These are phyloP conservation scores for Arion vulgaris DNA, from an alignment of 1,140 invertebrate genomes.

Conservation along the genomic window DNA sequence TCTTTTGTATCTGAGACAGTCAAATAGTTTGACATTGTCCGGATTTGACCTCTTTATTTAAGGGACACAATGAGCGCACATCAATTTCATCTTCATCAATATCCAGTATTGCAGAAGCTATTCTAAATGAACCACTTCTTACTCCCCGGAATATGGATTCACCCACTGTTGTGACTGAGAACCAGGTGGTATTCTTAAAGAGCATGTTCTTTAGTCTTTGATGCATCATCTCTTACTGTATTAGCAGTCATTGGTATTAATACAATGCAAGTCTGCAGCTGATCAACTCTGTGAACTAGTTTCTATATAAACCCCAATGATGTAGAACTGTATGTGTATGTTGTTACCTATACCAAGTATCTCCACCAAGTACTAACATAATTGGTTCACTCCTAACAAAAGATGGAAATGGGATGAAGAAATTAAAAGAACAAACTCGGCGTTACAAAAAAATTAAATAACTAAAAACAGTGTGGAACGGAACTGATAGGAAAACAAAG, in stretches of 20 bases:
- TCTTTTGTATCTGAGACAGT: too few species aligned
- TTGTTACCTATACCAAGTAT: too few species aligned
- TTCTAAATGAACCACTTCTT: constrained; percentile 1
- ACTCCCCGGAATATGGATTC: neutral
- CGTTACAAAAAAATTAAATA: too few species aligned
- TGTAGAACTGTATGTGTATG: too few species aligned
- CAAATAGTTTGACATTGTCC: too few species aligned
- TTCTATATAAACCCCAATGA: neutral
- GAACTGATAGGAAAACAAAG: too few species aligned
- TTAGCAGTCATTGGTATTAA: neutral
- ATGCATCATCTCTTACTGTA: neutral
- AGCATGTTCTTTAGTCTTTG: neutral
- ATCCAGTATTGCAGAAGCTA: constrained; percentile 8
- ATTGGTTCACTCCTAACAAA: too few species aligned
- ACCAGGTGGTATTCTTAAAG: constrained; percentile 5
- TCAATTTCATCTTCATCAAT: neutral
- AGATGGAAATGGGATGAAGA: too few species aligned
- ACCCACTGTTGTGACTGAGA: neutral
- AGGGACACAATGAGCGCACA: neutral
- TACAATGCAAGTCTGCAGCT: neutral
- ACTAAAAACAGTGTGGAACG: too few species aligned
- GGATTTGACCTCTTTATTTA: neutral
- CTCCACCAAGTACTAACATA: too few species aligned
- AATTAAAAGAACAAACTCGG: too few species aligned
- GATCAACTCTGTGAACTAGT: neutral